Evolutionary conservation across 1,140 invertebrate species (phyloP).

Genomic region (Elysia chlorotica): DNA sequence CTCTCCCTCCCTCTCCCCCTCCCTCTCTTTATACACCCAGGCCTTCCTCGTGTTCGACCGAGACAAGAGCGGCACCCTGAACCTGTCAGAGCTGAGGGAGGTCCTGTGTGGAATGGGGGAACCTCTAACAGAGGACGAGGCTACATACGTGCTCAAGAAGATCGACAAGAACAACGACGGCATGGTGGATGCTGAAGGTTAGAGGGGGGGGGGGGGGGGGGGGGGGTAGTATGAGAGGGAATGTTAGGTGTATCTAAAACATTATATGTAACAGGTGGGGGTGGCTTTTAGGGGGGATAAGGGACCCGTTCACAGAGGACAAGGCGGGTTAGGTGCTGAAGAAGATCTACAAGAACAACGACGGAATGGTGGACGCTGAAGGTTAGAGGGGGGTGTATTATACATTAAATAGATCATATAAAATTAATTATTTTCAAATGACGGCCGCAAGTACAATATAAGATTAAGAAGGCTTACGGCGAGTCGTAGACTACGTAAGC

Average conservation of each 20-base stretch:
- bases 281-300: no score
- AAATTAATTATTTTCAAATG: no score
- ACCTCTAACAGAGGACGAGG: neutral
- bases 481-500: no score
- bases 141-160: neutral
- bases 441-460: no score
- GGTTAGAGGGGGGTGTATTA: no score
- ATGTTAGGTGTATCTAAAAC: no score
- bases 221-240: no score
- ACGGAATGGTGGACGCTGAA: constrained; percentile 6
- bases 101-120: constrained; percentile 15
- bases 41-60: constrained; percentile 17
- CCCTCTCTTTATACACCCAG: neutral
- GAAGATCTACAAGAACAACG: constrained; percentile 12
- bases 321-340: constrained; percentile 4
- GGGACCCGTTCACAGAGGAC: neutral
- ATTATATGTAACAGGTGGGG: no score
- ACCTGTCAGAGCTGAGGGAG: constrained; percentile 10
- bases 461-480: no score
- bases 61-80: constrained; percentile 18
- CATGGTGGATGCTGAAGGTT: neutral
- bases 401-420: no score
- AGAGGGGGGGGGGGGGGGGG: no score
- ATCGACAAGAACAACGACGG: constrained; percentile 18
- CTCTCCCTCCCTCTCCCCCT: neutral